Evolutionary conservation across 2,113 vertebrate species (phyloP).

Genomic region (Passer domesticus): DNA sequence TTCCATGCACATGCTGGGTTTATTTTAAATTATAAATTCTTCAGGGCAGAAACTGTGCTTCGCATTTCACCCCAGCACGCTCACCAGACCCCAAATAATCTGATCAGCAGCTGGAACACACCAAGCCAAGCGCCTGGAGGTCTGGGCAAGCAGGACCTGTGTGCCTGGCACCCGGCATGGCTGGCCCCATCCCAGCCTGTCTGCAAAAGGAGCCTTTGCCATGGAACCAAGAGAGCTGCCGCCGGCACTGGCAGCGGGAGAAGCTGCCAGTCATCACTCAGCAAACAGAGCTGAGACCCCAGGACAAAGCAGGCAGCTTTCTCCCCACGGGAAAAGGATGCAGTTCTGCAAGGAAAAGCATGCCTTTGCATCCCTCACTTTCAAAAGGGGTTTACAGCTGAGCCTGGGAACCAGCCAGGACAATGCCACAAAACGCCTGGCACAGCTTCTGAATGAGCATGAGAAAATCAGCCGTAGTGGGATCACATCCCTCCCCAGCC

Average conservation of each 20-base stretch:
- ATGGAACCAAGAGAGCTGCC: background rate
- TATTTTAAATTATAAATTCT: background rate
- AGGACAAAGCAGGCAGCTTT: background rate
- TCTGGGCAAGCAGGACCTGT: background rate
- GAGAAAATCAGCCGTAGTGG: background rate
- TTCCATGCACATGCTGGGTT: background rate
- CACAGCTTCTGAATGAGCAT: background rate
- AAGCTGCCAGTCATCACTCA: background rate
- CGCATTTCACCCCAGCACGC: rapidly evolving
- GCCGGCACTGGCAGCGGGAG: rapidly evolving
- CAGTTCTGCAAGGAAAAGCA: background rate
- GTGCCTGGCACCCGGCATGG: background rate
- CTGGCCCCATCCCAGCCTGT: background rate
- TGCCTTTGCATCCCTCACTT: background rate
- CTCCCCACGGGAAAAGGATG: background rate
- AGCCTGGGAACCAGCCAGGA: background rate
- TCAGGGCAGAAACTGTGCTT: background rate
- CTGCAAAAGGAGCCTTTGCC: background rate
- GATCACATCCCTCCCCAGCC: background rate
- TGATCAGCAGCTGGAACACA: rapidly evolving
- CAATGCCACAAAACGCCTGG: background rate
- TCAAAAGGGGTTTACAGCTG: background rate
- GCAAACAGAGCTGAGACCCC: background rate
- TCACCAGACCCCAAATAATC: background rate
- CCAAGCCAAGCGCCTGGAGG: background rate